These are phyloP conservation scores for Pseudotriccus pelzelni DNA, from an alignment of 2,797 vertebrate species.

Conservation along the genomic window DNA sequence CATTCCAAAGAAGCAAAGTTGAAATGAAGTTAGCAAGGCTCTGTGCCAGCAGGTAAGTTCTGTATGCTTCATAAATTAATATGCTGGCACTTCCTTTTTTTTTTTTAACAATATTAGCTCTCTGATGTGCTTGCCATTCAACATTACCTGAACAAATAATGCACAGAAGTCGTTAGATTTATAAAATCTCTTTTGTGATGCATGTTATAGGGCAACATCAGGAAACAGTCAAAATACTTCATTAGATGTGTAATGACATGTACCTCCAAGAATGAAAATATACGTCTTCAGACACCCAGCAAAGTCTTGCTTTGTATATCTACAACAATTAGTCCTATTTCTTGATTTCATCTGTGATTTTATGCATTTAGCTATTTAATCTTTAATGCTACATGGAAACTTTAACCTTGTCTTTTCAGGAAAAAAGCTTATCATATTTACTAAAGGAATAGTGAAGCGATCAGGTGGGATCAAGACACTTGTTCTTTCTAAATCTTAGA, in stretches of 20 bases:
- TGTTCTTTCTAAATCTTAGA: neutral
- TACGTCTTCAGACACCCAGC: neutral
- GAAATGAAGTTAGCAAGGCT: slow-evolving; percentile 70
- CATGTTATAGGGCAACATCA: neutral
- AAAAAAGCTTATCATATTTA: neutral
- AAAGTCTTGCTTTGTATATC: neutral
- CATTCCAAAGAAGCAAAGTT: slow-evolving; percentile 80
- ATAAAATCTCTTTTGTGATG: neutral
- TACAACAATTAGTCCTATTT: neutral
- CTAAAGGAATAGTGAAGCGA: neutral
- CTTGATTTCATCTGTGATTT: neutral
- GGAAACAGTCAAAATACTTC: neutral
- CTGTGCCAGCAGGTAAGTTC: slow-evolving; percentile 25
- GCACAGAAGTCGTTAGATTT: neutral
- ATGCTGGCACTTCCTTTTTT: neutral
- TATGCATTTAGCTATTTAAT: neutral
- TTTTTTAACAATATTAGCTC: neutral
- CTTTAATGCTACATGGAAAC: neutral
- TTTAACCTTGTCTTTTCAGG: neutral
- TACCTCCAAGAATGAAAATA: neutral
- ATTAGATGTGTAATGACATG: neutral
- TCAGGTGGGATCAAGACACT: neutral
- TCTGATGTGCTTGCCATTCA: neutral
- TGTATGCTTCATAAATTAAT: neutral
- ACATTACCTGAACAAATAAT: neutral